These are phyloP conservation scores for Stylophora pistillata DNA, from an alignment of 64 coral and sea anemone genomes.

Conservation along the genomic window DNA sequence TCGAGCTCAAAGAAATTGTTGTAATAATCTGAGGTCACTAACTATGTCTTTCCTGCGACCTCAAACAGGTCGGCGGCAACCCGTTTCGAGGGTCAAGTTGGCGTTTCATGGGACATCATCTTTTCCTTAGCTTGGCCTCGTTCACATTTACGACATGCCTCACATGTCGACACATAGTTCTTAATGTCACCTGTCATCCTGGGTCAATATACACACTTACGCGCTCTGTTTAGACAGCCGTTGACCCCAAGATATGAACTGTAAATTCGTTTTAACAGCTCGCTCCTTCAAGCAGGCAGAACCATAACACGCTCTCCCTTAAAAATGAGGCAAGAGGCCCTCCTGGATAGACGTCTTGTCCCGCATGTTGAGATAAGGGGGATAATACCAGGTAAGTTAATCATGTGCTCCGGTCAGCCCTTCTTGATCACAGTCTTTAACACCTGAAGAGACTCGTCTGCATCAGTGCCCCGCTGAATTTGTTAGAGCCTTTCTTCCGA, in stretches of 20 bases:
- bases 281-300: neutral
- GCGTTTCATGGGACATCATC: too few relatives aligned
- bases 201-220: neutral
- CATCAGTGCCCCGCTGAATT: neutral
- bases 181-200: neutral
- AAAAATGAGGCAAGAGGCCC: too few relatives aligned
- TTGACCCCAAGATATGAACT: neutral
- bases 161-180: neutral
- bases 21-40: too few relatives aligned
- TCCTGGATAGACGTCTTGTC: too few relatives aligned
- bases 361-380: neutral
- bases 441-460: neutral
- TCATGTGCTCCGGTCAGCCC: constrained; percentile 1
- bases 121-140: neutral
- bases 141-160: neutral
- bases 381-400: neutral
- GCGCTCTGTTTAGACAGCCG: constrained; percentile 7
- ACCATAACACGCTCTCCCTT: neutral
- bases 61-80: too few relatives aligned
- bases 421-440: neutral
- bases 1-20: too few relatives aligned
- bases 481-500: neutral
- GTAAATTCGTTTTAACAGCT: neutral
- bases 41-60: too few relatives aligned
- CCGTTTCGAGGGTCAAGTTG: too few relatives aligned